Conservation (phyloP, 2,888 invertebrate genomes). For the Cheilosia vulpina region DNA sequence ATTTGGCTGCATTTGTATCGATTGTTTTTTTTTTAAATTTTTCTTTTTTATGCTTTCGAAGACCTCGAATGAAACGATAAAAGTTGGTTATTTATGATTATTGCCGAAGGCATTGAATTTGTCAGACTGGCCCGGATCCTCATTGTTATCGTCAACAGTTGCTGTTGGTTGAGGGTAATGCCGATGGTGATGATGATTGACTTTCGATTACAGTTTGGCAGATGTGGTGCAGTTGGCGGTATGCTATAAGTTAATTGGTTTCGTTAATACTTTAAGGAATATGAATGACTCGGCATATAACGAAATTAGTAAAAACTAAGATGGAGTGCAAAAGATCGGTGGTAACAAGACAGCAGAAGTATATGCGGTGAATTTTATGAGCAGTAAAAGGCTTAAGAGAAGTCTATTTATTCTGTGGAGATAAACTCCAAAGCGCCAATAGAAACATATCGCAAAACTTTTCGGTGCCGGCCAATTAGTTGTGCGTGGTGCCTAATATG, state of each 20-base stretch:
- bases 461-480: too few relatives aligned
- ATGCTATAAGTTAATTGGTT: slow-evolving; percentile 35
- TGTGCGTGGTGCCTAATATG: too few relatives aligned
- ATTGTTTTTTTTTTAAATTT: slow-evolving; percentile 3
- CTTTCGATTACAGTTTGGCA: slow-evolving; percentile 61
- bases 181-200: slow-evolving; percentile 59
- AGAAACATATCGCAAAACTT: too few relatives aligned
- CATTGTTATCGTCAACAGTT: slow-evolving; percentile 62
- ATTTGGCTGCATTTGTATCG: slow-evolving; percentile 62
- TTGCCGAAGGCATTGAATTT: slow-evolving; percentile 61
- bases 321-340: too few relatives aligned
- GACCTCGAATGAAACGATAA: slow-evolving; percentile 69
- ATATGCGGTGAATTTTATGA: too few relatives aligned
- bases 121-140: slow-evolving; percentile 29
- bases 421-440: too few relatives aligned
- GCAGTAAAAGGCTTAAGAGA: too few relatives aligned
- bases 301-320: too few relatives aligned
- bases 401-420: too few relatives aligned
- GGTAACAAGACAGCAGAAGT: too few relatives aligned
- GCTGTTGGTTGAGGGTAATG: slow-evolving; percentile 54
- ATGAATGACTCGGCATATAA: neutral
- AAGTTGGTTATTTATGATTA: slow-evolving; percentile 73
- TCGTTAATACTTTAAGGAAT: slow-evolving; percentile 30
- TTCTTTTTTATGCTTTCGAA: slow-evolving; percentile 20
- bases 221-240: slow-evolving; percentile 61